Evolutionary conservation across 1,140 invertebrate genomes (phyloP).

Genomic region (Theocolax elegans): DNA sequence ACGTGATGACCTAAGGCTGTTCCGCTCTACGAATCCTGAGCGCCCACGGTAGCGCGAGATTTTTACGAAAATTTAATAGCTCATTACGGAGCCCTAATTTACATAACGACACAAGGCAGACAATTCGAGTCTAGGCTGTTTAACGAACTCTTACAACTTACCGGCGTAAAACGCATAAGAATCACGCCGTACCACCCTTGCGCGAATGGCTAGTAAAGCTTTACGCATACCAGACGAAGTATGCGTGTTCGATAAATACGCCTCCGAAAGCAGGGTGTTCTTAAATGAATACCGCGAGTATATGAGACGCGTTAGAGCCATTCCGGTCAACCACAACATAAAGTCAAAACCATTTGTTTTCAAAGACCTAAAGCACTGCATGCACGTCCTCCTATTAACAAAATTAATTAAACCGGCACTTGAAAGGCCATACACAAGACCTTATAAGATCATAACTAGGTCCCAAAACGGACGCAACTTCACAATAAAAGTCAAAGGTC

Average conservation of each 20-base stretch:
- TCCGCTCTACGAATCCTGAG: neutral
- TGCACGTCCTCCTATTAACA: neutral
- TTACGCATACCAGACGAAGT: too few species aligned
- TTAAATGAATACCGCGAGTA: neutral
- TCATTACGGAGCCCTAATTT: neutral
- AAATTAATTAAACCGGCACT: neutral
- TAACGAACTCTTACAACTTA: neutral
- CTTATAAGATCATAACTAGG: neutral
- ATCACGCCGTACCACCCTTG: neutral
- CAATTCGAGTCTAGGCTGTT: neutral
- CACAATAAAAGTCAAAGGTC: neutral
- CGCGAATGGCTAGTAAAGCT: too few species aligned
- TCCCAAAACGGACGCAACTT: neutral
- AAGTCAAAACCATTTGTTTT: neutral
- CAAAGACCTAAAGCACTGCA: neutral
- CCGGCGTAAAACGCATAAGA: neutral
- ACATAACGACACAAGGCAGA: neutral
- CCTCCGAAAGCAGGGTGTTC: too few species aligned
- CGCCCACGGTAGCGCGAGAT: neutral
- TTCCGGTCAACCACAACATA: neutral
- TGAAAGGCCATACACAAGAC: neutral
- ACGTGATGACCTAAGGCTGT: neutral
- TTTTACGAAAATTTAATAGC: neutral
- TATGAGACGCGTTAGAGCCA: neutral
- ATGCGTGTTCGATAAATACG: too few species aligned